phyloP scores from a whole-genome alignment of 2,113 vertebrate species.

The Vicugna pacos region DNA sequence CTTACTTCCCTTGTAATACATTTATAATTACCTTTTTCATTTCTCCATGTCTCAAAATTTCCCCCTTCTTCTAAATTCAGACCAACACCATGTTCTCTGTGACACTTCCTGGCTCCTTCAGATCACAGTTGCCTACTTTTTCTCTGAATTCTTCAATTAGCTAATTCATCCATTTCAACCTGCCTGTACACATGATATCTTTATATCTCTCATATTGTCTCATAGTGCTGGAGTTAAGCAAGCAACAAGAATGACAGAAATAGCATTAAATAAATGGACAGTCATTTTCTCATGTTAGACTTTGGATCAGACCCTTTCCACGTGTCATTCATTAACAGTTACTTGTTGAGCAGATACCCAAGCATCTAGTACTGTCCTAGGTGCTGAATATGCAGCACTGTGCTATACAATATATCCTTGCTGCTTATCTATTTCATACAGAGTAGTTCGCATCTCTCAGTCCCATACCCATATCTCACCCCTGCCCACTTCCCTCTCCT shows the following conservation, averaged over 20 bases:
- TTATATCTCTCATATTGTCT: neutral
- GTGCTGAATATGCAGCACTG: neutral
- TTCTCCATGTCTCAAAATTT: neutral
- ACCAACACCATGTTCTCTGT: neutral
- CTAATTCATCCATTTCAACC: neutral
- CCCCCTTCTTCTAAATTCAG: neutral
- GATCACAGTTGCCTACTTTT: neutral
- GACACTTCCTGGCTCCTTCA: neutral
- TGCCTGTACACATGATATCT: neutral
- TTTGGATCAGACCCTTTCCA: neutral
- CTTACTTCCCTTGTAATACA: neutral
- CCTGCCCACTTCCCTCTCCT: neutral
- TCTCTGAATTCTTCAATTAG: neutral
- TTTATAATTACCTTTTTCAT: neutral
- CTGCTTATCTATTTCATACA: neutral
- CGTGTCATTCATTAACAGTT: neutral
- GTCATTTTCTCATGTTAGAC: neutral
- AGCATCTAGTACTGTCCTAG: neutral
- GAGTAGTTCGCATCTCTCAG: neutral
- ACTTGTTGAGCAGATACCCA: neutral
- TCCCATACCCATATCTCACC: neutral
- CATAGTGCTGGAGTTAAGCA: neutral
- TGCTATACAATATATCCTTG: neutral
- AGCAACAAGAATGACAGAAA: neutral
- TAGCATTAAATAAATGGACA: neutral